These are phyloP conservation scores for Leptonema lineaticorne DNA, from an alignment of 1,140 invertebrate genomes.

Conservation along the genomic window DNA sequence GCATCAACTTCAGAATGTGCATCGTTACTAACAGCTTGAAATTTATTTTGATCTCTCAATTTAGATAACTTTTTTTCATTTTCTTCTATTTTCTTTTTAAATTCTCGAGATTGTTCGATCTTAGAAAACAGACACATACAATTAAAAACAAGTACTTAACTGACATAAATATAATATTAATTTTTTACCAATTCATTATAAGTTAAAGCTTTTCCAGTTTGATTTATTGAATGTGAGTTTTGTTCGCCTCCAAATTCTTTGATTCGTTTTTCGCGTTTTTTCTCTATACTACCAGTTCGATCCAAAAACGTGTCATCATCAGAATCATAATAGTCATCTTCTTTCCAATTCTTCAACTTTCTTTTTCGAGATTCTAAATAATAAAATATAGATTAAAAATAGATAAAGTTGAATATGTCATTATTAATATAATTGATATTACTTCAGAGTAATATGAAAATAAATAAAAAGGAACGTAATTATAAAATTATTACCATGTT, in stretches of 20 bases:
- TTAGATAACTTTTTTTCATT: slow-evolving; percentile 62
- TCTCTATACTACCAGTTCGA: slow-evolving; percentile 89
- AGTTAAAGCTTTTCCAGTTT: slow-evolving; percentile 57
- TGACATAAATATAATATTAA: slow-evolving; percentile 17
- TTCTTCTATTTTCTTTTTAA: slow-evolving; percentile 60
- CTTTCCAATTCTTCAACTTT: slow-evolving; percentile 78
- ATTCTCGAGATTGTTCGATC: slow-evolving; percentile 67
- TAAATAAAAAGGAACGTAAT: background rate
- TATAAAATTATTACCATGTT: slow-evolving; percentile 46
- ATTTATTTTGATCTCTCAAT: slow-evolving; percentile 46
- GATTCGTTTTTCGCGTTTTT: slow-evolving; percentile 81
- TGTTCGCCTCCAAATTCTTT: slow-evolving; percentile 62
- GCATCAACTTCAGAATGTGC: slow-evolving; percentile 58
- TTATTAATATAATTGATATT: background rate
- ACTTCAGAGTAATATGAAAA: background rate
- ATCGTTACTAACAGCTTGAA: slow-evolving; percentile 44
- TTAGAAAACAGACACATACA: slow-evolving; percentile 46
- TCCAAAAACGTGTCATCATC: slow-evolving; percentile 97
- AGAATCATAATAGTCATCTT: slow-evolving; percentile 93
- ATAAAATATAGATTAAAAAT: slow-evolving; percentile 25
- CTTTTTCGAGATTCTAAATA: slow-evolving; percentile 61
- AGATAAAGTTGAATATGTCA: slow-evolving; percentile 3
- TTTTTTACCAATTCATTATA: slow-evolving; percentile 75
- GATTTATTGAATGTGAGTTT: slow-evolving; percentile 48
- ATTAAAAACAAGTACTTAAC: slow-evolving; percentile 1